These are phyloP conservation scores for Australoheros scitulus DNA, from an alignment of 2,113 vertebrate genomes.

Conservation along the genomic window DNA sequence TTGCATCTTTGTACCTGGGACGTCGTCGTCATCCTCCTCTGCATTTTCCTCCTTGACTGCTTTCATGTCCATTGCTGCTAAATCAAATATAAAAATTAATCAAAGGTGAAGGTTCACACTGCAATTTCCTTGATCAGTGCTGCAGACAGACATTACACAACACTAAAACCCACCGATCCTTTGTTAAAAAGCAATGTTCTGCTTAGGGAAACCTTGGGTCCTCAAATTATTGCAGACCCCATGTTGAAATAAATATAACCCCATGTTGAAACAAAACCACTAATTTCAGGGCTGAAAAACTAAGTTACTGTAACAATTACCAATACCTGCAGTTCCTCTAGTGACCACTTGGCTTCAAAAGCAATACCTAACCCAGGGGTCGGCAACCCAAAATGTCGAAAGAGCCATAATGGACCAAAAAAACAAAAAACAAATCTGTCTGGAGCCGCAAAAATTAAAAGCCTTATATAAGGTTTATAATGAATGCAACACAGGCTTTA, in stretches of 20 bases:
- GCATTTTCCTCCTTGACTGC: conserved; percentile 93
- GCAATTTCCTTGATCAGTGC: neutral
- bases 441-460: too few species aligned
- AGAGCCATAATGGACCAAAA: too few species aligned
- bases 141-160: neutral
- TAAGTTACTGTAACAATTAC: neutral
- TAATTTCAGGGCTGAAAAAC: neutral
- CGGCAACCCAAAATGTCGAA: too few species aligned
- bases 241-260: neutral
- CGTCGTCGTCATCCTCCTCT: conserved; percentile 98
- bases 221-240: neutral
- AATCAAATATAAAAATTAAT: neutral
- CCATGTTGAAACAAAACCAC: neutral
- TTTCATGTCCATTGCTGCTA: conserved; percentile 88
- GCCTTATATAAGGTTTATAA: too few species aligned
- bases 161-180: neutral
- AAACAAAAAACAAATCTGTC: too few species aligned
- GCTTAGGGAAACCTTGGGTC: neutral
- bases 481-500: too few species aligned
- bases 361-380: neutral
- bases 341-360: too few species aligned
- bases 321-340: too few species aligned
- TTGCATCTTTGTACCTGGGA: conserved; percentile 85
- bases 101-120: neutral
- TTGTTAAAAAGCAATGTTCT: neutral